Conservation (phyloP, 2,113 vertebrate species). For the Dolichotis patagonum region DNA sequence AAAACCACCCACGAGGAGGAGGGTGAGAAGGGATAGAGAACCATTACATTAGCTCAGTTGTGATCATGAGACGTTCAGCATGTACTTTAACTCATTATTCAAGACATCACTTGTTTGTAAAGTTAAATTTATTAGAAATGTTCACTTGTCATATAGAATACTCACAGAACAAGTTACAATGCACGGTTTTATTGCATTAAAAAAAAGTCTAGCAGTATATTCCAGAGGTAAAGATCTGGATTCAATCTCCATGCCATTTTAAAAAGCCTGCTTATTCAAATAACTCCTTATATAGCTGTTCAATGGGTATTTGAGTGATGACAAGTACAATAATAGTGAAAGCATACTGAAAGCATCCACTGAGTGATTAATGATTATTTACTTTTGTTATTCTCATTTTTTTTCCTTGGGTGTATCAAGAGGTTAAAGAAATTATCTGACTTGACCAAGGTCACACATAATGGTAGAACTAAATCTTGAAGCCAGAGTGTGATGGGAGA, state of each 20-base stretch:
- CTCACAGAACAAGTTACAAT: neutral
- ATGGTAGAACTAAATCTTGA: neutral
- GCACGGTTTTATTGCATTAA: neutral
- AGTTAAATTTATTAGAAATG: neutral
- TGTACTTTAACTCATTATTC: neutral
- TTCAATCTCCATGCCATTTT: neutral
- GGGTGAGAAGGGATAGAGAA: neutral
- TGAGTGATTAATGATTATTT: neutral
- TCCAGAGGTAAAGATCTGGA: neutral
- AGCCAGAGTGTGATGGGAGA: neutral
- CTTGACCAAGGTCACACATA: neutral
- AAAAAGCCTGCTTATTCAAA: neutral
- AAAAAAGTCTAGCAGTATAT: neutral
- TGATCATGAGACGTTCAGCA: neutral
- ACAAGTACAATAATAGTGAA: neutral
- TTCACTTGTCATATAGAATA: neutral
- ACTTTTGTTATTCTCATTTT: neutral
- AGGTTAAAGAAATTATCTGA: neutral
- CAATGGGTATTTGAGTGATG: neutral
- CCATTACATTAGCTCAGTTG: neutral
- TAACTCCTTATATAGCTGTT: neutral
- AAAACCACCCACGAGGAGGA: neutral
- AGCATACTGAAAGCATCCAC: neutral
- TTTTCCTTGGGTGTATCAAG: neutral
- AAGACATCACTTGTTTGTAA: neutral